Evolutionary conservation across 2,888 invertebrate species (phyloP).

Genomic region (Polylopha cassiicola): DNA sequence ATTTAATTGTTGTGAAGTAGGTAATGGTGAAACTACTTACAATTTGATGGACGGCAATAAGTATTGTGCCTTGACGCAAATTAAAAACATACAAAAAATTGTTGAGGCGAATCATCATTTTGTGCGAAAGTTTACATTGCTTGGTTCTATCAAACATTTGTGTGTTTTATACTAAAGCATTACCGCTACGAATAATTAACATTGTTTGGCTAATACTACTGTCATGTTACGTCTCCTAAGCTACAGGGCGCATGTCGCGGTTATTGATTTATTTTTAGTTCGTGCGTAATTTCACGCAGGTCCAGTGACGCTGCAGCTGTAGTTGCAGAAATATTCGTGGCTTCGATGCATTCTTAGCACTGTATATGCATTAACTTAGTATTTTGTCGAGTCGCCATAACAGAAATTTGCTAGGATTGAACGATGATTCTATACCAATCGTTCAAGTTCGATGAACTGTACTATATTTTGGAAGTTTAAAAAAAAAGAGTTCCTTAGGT

Average conservation of each 20-base stretch:
- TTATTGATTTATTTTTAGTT: conserved; percentile 55
- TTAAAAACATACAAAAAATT: conserved; percentile 72
- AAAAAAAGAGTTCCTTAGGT: too few relatives aligned
- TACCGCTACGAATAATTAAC: conserved; percentile 42
- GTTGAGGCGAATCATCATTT: conserved; percentile 65
- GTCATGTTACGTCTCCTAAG: conserved; percentile 28
- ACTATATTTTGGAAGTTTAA: too few relatives aligned
- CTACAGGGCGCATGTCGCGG: conserved; percentile 53
- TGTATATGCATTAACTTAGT: too few relatives aligned
- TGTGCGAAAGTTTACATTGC: conserved; percentile 62
- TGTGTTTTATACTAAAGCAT: conserved; percentile 44
- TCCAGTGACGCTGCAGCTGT: conserved; percentile 9
- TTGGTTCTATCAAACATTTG: conserved; percentile 67
- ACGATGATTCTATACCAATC: too few relatives aligned
- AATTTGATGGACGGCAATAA: conserved; percentile 75
- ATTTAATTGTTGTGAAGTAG: conserved; percentile 5
- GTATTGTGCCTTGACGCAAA: conserved; percentile 73
- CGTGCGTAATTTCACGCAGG: conserved; percentile 48
- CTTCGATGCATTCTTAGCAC: too few relatives aligned
- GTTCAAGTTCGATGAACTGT: too few relatives aligned
- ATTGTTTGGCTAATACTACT: conserved; percentile 47
- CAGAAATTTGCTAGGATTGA: too few relatives aligned
- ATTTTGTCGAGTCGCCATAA: too few relatives aligned
- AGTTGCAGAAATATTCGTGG: too few relatives aligned
- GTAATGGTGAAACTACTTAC: conserved; percentile 48